Evolutionary conservation across 1,140 invertebrate species (phyloP).

Genomic region (Belonocnema kinseyi): DNA sequence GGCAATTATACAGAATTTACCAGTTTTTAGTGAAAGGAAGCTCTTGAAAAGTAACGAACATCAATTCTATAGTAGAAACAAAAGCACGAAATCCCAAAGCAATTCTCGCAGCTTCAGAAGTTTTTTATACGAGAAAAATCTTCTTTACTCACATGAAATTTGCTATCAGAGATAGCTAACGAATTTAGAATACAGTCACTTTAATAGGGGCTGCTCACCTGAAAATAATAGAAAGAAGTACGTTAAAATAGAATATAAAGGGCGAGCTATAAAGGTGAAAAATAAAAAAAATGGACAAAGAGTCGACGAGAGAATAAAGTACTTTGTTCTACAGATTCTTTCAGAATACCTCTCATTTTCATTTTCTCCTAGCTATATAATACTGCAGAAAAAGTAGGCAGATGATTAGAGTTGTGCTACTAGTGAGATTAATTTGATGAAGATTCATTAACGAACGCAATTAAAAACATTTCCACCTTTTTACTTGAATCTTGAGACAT

Average conservation of each 20-base stretch:
- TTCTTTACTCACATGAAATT: not conserved
- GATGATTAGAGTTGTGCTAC: not conserved
- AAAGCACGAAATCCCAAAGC: not conserved
- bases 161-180: not conserved
- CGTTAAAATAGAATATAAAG: constrained; percentile 14
- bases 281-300: not conserved
- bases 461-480: constrained; percentile 5
- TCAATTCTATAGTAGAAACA: not conserved
- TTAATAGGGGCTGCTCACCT: not conserved
- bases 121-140: not conserved
- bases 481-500: not conserved
- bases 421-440: not conserved
- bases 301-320: not conserved
- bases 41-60: not conserved
- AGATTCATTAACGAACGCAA: constrained; percentile 15
- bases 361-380: not conserved
- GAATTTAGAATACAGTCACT: not conserved
- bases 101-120: not conserved
- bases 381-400: not conserved
- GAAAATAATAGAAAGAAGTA: not conserved
- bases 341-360: not conserved
- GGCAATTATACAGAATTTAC: no score
- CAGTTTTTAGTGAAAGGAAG: not conserved
- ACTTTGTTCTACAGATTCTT: not conserved
- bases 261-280: not conserved